These are phyloP conservation scores for Eleginops maclovinus DNA, from an alignment of 2,113 vertebrate genomes.

Conservation along the genomic window DNA sequence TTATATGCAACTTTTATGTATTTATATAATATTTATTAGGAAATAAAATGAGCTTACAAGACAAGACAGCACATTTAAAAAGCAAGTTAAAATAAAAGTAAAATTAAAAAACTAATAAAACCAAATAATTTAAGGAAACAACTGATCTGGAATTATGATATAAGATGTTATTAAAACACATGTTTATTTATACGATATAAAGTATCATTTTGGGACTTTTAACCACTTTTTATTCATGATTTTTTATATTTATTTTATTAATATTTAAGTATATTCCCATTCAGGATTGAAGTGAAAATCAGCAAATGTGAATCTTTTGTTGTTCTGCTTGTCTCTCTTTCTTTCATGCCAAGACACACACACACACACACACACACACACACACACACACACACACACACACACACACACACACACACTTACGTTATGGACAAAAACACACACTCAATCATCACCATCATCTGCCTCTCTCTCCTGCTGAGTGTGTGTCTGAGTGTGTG, in stretches of 20 bases:
- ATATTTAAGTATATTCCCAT: neutral
- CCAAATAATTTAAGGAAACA: neutral
- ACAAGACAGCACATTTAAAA: neutral
- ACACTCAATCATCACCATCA: constrained; percentile 38
- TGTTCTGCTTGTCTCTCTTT: neutral
- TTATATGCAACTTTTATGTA: neutral
- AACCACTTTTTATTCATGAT: neutral
- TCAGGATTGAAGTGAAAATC: neutral
- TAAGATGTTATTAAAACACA: no score
- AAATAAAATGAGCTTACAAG: no score
- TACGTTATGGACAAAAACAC: constrained; percentile 24
- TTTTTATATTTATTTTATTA: no score
- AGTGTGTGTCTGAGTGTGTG: neutral
- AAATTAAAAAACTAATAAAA: no score
- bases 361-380: constrained; percentile 11
- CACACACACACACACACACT: no score
- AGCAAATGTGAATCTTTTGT: neutral
- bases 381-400: neutral
- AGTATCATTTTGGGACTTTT: neutral
- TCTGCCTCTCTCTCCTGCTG: constrained; percentile 50
- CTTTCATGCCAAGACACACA: neutral
- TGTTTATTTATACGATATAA: neutral
- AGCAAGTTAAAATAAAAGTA: neutral
- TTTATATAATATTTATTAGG: no score
- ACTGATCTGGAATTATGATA: neutral